These are phyloP conservation scores for Drosophila triauraria DNA, from an alignment of 1,140 invertebrate species.

Conservation along the genomic window DNA sequence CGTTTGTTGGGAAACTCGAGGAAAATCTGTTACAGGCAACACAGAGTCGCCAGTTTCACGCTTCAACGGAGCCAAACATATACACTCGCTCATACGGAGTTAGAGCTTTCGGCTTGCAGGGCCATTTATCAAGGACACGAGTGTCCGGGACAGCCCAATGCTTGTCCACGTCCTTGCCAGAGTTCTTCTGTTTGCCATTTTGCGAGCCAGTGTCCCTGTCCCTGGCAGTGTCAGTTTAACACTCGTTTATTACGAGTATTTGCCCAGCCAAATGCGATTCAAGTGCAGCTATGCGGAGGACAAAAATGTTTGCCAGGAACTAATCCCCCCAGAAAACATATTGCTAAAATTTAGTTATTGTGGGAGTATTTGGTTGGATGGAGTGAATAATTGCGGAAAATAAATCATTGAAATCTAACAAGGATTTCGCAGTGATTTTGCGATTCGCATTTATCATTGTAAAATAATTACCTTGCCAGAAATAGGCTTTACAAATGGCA, in stretches of 20 bases:
- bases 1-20: slow-evolving; percentile 18
- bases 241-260: slow-evolving; percentile 71
- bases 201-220: slow-evolving; percentile 45
- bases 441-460: background rate
- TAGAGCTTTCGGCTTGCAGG: slow-evolving; percentile 15
- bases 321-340: slow-evolving; percentile 6
- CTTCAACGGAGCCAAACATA: slow-evolving; percentile 46
- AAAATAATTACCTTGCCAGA: background rate
- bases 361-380: slow-evolving; percentile 2
- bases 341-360: slow-evolving; percentile 3
- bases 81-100: slow-evolving; percentile 19
- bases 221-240: slow-evolving; percentile 70
- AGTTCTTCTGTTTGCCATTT: slow-evolving; percentile 52
- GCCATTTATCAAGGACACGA: slow-evolving; percentile 78
- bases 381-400: background rate
- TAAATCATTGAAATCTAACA: slow-evolving; percentile 1
- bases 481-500: background rate
- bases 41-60: slow-evolving; percentile 66
- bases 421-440: background rate
- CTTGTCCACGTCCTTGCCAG: slow-evolving; percentile 69
- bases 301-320: slow-evolving; percentile 26
- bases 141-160: slow-evolving; percentile 69
- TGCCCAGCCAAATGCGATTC: slow-evolving; percentile 54
- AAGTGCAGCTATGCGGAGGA: slow-evolving; percentile 40
- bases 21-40: slow-evolving; percentile 78